A percentile compares a stretch with the other conserved stretches of the same genome.
Evolutionary conservation across 1,140 invertebrate genomes (phyloP).

Genomic region (Contarinia nasturtii): DNA sequence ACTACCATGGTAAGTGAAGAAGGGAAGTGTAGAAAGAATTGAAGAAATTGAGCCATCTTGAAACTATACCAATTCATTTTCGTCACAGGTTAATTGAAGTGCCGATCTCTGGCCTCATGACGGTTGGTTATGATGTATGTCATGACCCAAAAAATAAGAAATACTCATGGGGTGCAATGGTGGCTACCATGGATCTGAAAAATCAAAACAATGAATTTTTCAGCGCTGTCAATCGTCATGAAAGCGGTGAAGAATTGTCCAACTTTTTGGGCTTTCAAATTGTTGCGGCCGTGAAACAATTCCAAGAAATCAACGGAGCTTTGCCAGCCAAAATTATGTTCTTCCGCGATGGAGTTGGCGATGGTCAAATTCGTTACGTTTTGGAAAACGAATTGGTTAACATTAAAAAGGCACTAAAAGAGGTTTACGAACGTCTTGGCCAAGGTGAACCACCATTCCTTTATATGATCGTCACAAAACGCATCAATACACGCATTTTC

Average conservation of each 20-base stretch:
- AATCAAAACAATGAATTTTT: constrained; percentile 42
- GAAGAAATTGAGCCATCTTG: constrained; percentile 39
- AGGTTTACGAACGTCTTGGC: constrained; percentile 26
- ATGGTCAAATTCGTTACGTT: constrained; percentile 58
- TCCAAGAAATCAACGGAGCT: not conserved
- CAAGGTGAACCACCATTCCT: constrained; percentile 13
- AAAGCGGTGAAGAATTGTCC: constrained; percentile 48
- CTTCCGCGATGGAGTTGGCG: constrained; percentile 69
- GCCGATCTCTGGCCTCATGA: constrained; percentile 26
- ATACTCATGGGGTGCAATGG: constrained; percentile 51
- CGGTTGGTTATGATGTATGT: constrained; percentile 74
- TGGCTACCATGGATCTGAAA: constrained; percentile 47
- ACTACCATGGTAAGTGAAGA: constrained; percentile 50
- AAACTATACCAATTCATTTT: constrained; percentile 17
- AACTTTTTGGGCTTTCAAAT: constrained; percentile 34
- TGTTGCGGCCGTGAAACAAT: not conserved
- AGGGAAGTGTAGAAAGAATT: constrained; percentile 46
- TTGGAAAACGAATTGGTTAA: constrained; percentile 35
- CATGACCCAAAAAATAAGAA: constrained; percentile 48
- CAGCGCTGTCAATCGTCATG: constrained; percentile 45
- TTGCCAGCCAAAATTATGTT: constrained; percentile 40
- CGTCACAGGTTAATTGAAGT: constrained; percentile 28
- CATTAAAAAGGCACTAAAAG: constrained; percentile 29
- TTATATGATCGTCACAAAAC: constrained; percentile 52
- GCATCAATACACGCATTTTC: constrained; percentile 51